A percentile compares a stretch with the other conserved stretches of the same genome.
Evolutionary conservation across 2,113 vertebrate genomes (phyloP).

Genomic region (Aphyosemion australe): DNA sequence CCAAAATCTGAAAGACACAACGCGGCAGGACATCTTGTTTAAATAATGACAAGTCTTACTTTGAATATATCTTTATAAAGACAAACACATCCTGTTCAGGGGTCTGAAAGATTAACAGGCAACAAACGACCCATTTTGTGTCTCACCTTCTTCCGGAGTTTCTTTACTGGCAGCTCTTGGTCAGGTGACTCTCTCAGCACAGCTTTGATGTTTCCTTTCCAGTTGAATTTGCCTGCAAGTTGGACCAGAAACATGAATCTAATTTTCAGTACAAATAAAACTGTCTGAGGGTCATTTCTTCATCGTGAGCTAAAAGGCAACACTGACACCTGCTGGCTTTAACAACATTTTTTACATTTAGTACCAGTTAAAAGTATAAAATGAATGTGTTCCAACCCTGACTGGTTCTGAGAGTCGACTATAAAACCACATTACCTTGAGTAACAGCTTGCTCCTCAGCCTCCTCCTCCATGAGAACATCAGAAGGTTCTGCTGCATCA

Average conservation of each 20-base stretch:
- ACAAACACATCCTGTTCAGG: background rate
- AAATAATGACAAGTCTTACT: background rate
- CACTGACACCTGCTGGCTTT: conserved; percentile 57
- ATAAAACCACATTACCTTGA: conserved; percentile 55
- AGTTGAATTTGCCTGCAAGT: conserved; percentile 91
- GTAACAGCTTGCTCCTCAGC: conserved; percentile 44
- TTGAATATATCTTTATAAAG: background rate
- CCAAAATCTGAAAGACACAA: conserved; percentile 83
- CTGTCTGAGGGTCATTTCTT: background rate
- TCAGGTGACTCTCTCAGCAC: conserved; percentile 86
- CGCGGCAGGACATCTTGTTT: background rate
- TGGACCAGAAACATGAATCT: conserved; percentile 20
- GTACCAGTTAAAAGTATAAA: background rate
- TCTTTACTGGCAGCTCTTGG: conserved; percentile 90
- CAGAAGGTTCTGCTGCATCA: conserved; percentile 19
- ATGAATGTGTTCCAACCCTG: background rate
- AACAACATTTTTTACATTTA: no score
- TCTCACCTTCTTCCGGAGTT: conserved; percentile 91
- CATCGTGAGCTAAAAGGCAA: conserved; percentile 10
- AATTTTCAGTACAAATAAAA: background rate
- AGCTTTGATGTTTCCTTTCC: conserved; percentile 94
- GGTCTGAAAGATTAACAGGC: background rate
- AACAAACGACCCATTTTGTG: background rate
- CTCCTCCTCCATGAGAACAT: conserved; percentile 33
- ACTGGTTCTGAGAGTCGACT: background rate